Conservation (phyloP, 1,140 invertebrate species). For the Drosophila nigromelanica region DNA sequence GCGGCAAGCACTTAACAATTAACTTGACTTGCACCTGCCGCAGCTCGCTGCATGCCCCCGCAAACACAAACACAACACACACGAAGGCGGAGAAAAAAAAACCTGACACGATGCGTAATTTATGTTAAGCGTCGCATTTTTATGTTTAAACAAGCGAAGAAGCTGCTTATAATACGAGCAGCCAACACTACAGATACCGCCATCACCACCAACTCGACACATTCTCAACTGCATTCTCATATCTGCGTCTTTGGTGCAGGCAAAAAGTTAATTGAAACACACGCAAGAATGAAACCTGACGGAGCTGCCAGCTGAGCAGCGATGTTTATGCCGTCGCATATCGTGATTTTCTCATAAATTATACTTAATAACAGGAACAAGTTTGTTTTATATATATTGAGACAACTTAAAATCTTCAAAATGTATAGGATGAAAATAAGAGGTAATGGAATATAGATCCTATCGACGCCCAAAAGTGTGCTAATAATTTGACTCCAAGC, state of each 20-base stretch:
- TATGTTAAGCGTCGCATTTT: constrained; percentile 80
- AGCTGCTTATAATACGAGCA: constrained; percentile 71
- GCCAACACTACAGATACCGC: background rate
- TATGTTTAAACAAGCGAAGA: constrained; percentile 80
- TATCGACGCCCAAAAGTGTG: too few relatives aligned
- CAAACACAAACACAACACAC: constrained; percentile 24
- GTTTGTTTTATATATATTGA: too few relatives aligned
- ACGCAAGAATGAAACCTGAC: constrained; percentile 66
- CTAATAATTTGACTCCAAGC: too few relatives aligned
- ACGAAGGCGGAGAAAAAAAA: constrained; percentile 5
- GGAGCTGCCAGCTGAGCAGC: constrained; percentile 29
- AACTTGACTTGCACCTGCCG: constrained; percentile 68
- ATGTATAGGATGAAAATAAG: too few relatives aligned
- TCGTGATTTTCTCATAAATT: background rate
- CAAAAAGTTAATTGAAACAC: constrained; percentile 82
- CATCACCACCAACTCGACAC: constrained; percentile 31
- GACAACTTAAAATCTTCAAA: too few relatives aligned
- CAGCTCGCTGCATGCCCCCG: constrained; percentile 10
- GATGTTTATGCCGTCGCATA: constrained; percentile 33
- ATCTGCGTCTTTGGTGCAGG: constrained; percentile 59
- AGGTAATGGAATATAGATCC: too few relatives aligned
- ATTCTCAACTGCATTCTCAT: constrained; percentile 52
- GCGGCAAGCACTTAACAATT: constrained; percentile 77
- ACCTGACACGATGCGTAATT: constrained; percentile 74
- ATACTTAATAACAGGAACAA: too few relatives aligned